Percentiles rank a stretch among this genome's conserved stretches.
Evolutionary conservation across 2,113 vertebrate genomes (phyloP).

Genomic region (Guaruba guarouba): DNA sequence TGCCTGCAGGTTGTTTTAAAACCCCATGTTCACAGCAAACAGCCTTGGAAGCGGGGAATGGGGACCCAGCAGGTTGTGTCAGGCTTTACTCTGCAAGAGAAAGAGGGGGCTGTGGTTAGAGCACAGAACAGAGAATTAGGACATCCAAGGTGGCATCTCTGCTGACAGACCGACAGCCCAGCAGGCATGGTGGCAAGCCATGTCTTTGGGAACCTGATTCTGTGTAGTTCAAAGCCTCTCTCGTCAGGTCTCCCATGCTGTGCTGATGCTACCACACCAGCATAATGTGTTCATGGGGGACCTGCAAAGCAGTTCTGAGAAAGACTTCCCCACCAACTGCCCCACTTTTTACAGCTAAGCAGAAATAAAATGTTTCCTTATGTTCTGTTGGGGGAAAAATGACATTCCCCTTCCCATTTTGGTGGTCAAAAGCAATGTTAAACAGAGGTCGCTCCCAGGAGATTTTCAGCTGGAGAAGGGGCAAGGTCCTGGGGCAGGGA

Average conservation of each 20-base stretch:
- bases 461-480: not conserved
- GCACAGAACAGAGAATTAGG: not conserved
- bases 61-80: not conserved
- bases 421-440: not conserved
- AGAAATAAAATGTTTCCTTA: not conserved
- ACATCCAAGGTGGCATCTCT: not conserved
- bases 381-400: not conserved
- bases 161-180: not conserved
- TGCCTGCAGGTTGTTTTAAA: not conserved
- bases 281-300: not conserved
- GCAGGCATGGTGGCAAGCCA: not conserved
- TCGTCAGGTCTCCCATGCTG: not conserved
- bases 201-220: fast-evolving
- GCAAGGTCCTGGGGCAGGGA: not conserved
- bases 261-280: not conserved
- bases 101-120: not conserved
- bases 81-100: not conserved
- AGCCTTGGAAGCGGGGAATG: not conserved
- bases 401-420: not conserved
- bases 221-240: not conserved
- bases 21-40: fast-evolving
- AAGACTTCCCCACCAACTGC: not conserved
- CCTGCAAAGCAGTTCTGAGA: not conserved
- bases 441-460: not conserved
- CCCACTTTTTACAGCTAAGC: not conserved